Percentiles rank a stretch among this genome's conserved stretches.
Conservation (phyloP, 2,888 invertebrate genomes). For the Callinectes sapidus region DNA sequence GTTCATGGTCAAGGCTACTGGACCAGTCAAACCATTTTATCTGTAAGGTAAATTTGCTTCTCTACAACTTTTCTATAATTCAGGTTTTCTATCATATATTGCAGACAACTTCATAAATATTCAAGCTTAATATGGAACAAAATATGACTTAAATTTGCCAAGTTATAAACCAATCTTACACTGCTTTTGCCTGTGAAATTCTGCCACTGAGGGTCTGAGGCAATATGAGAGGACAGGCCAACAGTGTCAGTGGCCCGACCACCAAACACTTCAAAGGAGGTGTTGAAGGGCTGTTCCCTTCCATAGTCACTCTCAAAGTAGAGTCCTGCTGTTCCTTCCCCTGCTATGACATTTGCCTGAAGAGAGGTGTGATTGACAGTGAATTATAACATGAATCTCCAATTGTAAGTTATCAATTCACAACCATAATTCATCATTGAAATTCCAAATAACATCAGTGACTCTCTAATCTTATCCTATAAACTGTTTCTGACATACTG, state of each 20-base stretch:
- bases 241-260: neutral
- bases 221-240: neutral
- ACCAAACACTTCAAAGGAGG: conserved; percentile 27
- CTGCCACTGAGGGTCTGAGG: conserved; percentile 41
- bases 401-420: too few species aligned
- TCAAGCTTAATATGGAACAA: neutral
- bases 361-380: neutral
- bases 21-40: conserved; percentile 53
- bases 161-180: conserved; percentile 13
- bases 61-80: neutral
- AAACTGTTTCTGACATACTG: conserved; percentile 24
- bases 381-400: neutral
- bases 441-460: neutral
- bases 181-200: conserved; percentile 47
- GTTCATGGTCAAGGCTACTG: neutral
- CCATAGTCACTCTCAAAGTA: conserved; percentile 13
- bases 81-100: neutral
- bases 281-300: conserved; percentile 36
- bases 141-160: neutral
- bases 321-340: conserved; percentile 28
- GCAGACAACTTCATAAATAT: neutral
- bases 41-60: neutral
- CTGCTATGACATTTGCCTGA: conserved; percentile 33
- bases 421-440: neutral
- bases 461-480: neutral